Conservation (phyloP, 2,888 invertebrate species). For the Odontocolon sp. region DNA sequence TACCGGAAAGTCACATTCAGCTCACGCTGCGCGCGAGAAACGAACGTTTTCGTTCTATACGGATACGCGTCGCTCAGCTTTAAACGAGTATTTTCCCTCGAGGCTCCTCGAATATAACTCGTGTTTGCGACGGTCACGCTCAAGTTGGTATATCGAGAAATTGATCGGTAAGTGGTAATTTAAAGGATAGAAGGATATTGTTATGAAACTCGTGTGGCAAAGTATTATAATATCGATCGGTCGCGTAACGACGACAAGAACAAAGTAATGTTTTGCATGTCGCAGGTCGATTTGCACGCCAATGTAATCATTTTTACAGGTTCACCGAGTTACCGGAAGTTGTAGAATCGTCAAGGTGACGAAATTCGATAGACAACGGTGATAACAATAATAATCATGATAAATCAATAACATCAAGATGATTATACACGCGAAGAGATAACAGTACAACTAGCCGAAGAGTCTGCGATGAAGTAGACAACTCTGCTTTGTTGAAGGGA, state of each 20-base stretch:
- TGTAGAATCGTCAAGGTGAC: neutral
- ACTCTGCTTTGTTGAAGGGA: conserved; percentile 62
- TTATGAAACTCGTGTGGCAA: conserved; percentile 32
- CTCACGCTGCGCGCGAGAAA: neutral
- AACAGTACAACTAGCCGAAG: conserved; percentile 38
- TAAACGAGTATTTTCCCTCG: conserved; percentile 40
- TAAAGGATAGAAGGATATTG: conserved; percentile 45
- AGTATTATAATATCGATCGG: conserved; percentile 39
- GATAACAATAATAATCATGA: conserved; percentile 63
- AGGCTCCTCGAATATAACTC: conserved; percentile 28
- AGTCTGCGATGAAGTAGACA: conserved; percentile 61
- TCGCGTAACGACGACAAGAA: conserved; percentile 52
- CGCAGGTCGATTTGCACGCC: conserved; percentile 1
- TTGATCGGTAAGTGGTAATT: conserved; percentile 69
- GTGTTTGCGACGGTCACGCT: conserved; percentile 54
- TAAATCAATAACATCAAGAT: too few species aligned
- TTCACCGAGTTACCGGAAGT: conserved; percentile 4
- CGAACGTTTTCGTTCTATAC: neutral
- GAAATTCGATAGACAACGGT: conserved; percentile 12
- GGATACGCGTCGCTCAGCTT: conserved; percentile 45
- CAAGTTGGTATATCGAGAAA: conserved; percentile 66
- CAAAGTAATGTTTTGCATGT: conserved; percentile 43
- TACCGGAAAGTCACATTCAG: conserved; percentile 25
- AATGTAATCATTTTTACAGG: conserved; percentile 15
- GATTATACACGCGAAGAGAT: conserved; percentile 18